Evolutionary conservation across 2,888 invertebrate species (phyloP).

Genomic region (Lobophora halterata): DNA sequence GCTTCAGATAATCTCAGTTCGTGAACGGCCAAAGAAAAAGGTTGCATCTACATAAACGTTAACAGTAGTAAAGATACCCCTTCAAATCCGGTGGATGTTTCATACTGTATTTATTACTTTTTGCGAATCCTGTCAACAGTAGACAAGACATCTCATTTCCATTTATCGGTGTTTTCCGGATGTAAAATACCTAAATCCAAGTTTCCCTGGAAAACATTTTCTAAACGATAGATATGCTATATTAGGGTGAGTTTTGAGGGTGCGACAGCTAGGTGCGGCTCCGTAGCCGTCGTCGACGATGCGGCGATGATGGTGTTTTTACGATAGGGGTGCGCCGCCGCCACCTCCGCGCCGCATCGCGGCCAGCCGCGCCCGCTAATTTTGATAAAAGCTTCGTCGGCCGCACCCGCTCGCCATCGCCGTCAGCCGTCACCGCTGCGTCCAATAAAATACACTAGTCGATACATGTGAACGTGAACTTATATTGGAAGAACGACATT

Average conservation of each 20-base stretch:
- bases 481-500: too few relatives aligned
- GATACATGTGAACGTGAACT: slow-evolving; percentile 30
- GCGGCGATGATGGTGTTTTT: slow-evolving; percentile 72
- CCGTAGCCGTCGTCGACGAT: slow-evolving; percentile 58
- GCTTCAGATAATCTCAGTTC: slow-evolving; percentile 27
- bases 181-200: not conserved
- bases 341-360: slow-evolving; percentile 44
- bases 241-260: slow-evolving; percentile 58
- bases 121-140: slow-evolving; percentile 15
- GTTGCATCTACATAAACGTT: too few relatives aligned
- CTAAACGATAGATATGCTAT: slow-evolving; percentile 19
- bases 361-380: slow-evolving; percentile 76
- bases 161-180: not conserved
- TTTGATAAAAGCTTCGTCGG: slow-evolving; percentile 78
- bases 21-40: slow-evolving; percentile 38
- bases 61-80: slow-evolving; percentile 29
- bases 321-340: slow-evolving; percentile 68
- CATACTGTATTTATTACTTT: slow-evolving; percentile 35
- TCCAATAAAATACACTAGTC: slow-evolving; percentile 52
- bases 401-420: slow-evolving; percentile 58
- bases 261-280: slow-evolving; percentile 70
- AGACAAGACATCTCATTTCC: slow-evolving; percentile 5
- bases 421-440: slow-evolving; percentile 47
- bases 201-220: slow-evolving; percentile 7
- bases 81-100: slow-evolving; percentile 39